phyloP scores from a whole-genome alignment of 1,140 invertebrate species.

The Sarcophaga peregrina region DNA sequence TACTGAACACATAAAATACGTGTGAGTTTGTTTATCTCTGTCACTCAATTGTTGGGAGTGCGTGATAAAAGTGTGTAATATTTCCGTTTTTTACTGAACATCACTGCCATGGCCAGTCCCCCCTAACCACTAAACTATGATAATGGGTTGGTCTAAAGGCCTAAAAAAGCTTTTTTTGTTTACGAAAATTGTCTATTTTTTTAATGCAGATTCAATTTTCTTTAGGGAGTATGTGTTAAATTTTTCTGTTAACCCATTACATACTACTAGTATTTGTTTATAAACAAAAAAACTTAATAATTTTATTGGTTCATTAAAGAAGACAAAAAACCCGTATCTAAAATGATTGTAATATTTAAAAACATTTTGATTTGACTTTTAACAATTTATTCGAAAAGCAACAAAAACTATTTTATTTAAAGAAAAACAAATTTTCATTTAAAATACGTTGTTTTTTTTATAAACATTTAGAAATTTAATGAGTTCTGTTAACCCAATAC shows the following conservation, averaged over 20 bases:
- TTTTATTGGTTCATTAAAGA: background rate
- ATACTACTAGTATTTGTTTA: constrained; percentile 30
- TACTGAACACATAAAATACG: no score
- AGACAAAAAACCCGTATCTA: background rate
- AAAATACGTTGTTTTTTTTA: background rate
- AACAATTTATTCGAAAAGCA: no score
- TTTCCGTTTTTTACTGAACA: background rate
- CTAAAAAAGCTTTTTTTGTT: background rate
- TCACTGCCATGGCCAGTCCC: background rate
- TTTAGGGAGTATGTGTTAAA: background rate
- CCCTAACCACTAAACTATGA: background rate
- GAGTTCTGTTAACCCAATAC: constrained; percentile 4
- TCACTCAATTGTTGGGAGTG: background rate
- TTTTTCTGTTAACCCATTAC: constrained; percentile 29
- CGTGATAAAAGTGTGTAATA: background rate
- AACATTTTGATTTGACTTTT: no score
- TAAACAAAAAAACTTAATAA: constrained; percentile 1
- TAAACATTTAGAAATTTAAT: background rate
- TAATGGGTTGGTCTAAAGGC: background rate
- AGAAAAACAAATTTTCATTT: background rate
- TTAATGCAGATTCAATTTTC: background rate
- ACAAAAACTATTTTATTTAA: background rate
- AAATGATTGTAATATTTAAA: no score
- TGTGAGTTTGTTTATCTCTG: background rate
- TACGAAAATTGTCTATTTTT: background rate